Percentiles rank a stretch among this genome's conserved stretches.
Evolutionary conservation across 2,888 invertebrate genomes (phyloP).

Genomic region (Rotaria macrura): DNA sequence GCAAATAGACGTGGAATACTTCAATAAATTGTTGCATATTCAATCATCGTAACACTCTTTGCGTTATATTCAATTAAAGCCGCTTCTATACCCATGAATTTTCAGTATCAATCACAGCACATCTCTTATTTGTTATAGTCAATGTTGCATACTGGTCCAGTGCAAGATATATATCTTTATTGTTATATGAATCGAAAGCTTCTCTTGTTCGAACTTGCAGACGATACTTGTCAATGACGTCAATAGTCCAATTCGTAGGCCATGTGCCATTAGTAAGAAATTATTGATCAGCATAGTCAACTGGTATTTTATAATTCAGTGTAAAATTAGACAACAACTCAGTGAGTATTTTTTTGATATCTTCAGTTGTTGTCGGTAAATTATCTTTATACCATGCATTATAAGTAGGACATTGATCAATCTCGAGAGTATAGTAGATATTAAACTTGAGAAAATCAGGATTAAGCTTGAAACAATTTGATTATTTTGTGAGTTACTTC

Average conservation of each 20-base stretch:
- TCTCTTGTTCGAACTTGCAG: not conserved
- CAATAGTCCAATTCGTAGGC: not conserved
- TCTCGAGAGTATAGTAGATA: not conserved
- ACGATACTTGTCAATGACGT: not conserved
- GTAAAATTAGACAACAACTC: not conserved
- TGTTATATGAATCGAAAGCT: not conserved
- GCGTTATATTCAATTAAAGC: slow-evolving; percentile 8
- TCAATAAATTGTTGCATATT: not conserved
- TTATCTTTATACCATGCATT: not conserved
- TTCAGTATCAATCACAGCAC: slow-evolving; percentile 23
- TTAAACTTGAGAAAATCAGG: not conserved
- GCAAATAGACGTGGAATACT: not conserved
- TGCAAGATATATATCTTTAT: not conserved
- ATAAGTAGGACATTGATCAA: not conserved
- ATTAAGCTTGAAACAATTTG: not conserved
- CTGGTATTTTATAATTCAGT: not conserved
- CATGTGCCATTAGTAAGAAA: not conserved
- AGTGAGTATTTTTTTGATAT: not conserved
- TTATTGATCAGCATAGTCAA: not conserved
- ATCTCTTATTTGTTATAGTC: not conserved
- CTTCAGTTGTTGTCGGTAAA: not conserved
- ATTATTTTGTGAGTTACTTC: not conserved
- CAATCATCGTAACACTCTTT: slow-evolving; percentile 20
- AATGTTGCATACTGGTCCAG: not conserved
- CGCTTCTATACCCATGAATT: slow-evolving; percentile 28